A percentile compares a stretch with the other conserved stretches of the same genome.
phyloP scores from a whole-genome alignment of 2,113 vertebrate species.

The Dicentrarchus labrax region DNA sequence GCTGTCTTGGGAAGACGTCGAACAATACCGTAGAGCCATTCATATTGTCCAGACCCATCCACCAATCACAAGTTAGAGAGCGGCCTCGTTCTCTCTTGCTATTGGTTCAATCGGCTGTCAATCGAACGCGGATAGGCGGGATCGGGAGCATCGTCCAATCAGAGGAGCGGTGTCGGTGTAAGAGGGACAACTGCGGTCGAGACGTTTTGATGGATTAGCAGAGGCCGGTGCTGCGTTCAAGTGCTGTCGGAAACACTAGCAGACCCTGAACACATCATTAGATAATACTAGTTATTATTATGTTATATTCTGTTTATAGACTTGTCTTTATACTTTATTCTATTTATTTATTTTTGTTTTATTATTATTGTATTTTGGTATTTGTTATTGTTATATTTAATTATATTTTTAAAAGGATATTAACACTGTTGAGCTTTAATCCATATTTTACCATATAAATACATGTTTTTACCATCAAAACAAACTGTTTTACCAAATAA shows the following conservation, averaged over 20 bases:
- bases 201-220: constrained; percentile 48
- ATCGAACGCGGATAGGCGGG: background rate
- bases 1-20: constrained; percentile 33
- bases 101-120: constrained; percentile 42
- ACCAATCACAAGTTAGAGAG: constrained; percentile 65
- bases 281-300: too few species aligned
- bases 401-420: too few species aligned
- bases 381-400: too few species aligned
- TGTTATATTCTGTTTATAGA: too few species aligned
- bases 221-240: constrained; percentile 23
- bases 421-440: too few species aligned
- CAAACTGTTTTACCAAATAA: too few species aligned
- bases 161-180: background rate
- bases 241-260: constrained; percentile 8
- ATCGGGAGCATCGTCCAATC: constrained; percentile 43
- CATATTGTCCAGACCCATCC: constrained; percentile 25
- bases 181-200: background rate
- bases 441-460: too few species aligned
- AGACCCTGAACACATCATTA: too few species aligned
- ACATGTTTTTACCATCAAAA: too few species aligned
- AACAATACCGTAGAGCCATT: constrained; percentile 74
- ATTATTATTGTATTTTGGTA: too few species aligned
- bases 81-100: background rate
- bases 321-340: too few species aligned
- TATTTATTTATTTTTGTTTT: too few species aligned